These are phyloP conservation scores for Eubasilissa regina DNA, from an alignment of 1,140 invertebrate genomes.

Conservation along the genomic window DNA sequence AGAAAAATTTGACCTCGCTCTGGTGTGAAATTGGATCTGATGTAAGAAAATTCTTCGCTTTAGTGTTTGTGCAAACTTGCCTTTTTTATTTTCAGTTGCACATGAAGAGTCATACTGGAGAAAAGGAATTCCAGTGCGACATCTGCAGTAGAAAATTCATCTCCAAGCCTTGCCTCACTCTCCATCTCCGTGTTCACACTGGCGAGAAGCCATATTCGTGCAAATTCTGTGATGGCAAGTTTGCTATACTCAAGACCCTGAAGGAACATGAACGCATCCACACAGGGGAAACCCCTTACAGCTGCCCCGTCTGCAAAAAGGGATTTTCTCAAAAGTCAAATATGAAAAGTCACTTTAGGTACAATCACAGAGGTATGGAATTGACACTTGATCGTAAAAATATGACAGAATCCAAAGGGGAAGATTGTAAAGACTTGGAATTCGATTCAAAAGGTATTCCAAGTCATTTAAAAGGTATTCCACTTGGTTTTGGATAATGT, in stretches of 20 bases:
- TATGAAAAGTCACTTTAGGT: constrained; percentile 55
- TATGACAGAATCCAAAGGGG: background rate
- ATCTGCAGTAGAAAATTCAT: constrained; percentile 62
- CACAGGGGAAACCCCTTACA: constrained; percentile 75
- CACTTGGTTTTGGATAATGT: too few species aligned
- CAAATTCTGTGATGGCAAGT: constrained; percentile 58
- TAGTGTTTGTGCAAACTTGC: too few species aligned
- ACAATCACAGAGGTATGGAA: constrained; percentile 51
- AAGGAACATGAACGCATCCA: constrained; percentile 74
- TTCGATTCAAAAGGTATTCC: too few species aligned
- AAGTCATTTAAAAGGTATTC: too few species aligned
- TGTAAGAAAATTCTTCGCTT: too few species aligned
- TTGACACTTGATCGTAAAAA: constrained; percentile 5
- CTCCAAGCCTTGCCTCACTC: constrained; percentile 59
- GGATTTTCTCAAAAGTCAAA: constrained; percentile 62
- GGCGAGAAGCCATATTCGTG: constrained; percentile 60
- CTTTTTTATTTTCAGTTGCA: constrained; percentile 60
- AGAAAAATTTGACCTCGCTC: too few species aligned
- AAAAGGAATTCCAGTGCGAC: constrained; percentile 68
- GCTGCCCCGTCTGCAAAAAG: constrained; percentile 63
- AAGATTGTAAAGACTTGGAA: too few species aligned
- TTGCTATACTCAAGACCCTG: constrained; percentile 47
- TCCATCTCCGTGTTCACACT: constrained; percentile 50
- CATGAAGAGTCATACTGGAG: constrained; percentile 67
- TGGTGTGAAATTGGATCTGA: too few species aligned